phyloP scores from a whole-genome alignment of 92 coral and sea anemone species.

The Epizoanthus rinbou region DNA sequence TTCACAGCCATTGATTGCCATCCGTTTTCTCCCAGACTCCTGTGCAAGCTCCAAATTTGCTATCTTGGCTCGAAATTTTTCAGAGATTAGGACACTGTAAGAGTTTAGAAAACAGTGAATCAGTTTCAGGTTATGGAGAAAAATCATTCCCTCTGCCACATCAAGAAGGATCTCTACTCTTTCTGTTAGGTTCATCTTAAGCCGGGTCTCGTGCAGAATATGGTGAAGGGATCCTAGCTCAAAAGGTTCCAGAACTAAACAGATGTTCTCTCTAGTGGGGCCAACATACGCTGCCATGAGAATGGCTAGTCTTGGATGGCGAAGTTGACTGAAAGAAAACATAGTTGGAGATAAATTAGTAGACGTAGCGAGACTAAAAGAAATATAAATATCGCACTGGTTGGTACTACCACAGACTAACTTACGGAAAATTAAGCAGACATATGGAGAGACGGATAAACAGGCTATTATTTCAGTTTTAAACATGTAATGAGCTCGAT shows the following conservation, averaged over 20 bases:
- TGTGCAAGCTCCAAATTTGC: conserved; percentile 71
- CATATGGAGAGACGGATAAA: too few species aligned
- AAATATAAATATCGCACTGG: too few species aligned
- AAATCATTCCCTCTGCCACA: conserved; percentile 80
- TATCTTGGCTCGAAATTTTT: conserved; percentile 65
- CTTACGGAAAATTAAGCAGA: too few species aligned
- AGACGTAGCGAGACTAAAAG: too few species aligned
- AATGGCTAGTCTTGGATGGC: conserved; percentile 75
- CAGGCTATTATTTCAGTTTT: too few species aligned
- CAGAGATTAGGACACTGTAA: conserved; percentile 63
- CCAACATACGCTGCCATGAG: conserved; percentile 83
- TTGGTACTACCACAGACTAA: too few species aligned
- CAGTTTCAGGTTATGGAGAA: conserved; percentile 63
- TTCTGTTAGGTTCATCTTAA: conserved; percentile 54
- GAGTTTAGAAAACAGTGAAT: conserved; percentile 86
- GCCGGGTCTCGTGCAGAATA: conserved; percentile 68
- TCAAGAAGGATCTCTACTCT: conserved; percentile 63
- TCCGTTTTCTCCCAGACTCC: conserved; percentile 37
- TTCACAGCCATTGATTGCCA: conserved; percentile 29
- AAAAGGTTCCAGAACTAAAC: conserved; percentile 80
- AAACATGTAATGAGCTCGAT: too few species aligned
- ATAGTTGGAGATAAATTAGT: too few species aligned
- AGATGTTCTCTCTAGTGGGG: conserved; percentile 53
- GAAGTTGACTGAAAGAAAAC: conserved; percentile 66
- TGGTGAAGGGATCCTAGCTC: conserved; percentile 65